Evolutionary conservation across 2,888 invertebrate species (phyloP).

Genomic region (Cephus pygmeus): DNA sequence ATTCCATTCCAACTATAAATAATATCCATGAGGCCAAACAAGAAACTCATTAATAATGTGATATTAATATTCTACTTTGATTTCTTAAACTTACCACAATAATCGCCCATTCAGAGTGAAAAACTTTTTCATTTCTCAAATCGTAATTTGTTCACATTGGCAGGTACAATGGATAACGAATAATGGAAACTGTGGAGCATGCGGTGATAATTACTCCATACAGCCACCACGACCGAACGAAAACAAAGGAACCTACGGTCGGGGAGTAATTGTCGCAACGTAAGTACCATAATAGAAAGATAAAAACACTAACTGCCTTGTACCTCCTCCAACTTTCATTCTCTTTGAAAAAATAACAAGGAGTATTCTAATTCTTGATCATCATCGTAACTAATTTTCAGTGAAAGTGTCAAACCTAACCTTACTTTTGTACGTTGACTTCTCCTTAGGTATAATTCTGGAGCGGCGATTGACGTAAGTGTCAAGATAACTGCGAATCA

Average conservation of each 20-base stretch:
- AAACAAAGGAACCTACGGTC: constrained; percentile 68
- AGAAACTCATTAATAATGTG: not conserved
- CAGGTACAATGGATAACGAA: constrained; percentile 65
- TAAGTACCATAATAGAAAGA: constrained; percentile 42
- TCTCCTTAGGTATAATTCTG: constrained; percentile 50
- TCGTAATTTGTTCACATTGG: not conserved
- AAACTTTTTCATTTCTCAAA: not conserved
- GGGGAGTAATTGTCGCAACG: constrained; percentile 66
- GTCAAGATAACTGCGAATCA: constrained; percentile 67
- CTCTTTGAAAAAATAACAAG: not conserved
- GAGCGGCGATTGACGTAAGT: constrained; percentile 49
- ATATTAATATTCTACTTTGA: no score
- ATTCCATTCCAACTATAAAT: not conserved
- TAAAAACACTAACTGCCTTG: not conserved
- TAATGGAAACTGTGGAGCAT: constrained; percentile 69
- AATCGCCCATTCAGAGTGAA: not conserved
- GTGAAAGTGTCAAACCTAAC: not conserved
- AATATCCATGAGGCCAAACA: not conserved
- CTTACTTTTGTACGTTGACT: not conserved
- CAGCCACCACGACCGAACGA: constrained; percentile 68
- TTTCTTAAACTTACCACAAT: no score
- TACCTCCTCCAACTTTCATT: not conserved
- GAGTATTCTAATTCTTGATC: not conserved
- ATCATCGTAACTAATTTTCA: not conserved
- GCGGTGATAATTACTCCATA: constrained; percentile 68